Conservation (phyloP, 1,140 invertebrate genomes). For the Neocloeon triangulifer region DNA sequence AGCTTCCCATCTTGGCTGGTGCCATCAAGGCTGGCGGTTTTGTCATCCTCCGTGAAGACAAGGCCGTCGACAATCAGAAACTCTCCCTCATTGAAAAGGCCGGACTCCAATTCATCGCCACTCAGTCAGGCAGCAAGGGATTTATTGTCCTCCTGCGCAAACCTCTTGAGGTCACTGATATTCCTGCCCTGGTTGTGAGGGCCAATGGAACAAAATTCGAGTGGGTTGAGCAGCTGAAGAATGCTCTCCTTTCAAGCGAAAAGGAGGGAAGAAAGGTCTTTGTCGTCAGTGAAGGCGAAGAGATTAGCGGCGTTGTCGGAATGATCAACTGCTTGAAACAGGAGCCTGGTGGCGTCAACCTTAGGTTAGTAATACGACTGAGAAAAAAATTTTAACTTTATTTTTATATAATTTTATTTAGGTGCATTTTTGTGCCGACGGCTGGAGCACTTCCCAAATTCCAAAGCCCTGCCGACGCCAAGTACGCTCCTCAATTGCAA, state of each 20-base stretch:
- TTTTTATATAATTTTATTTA: conserved; percentile 3
- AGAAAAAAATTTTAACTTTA: not conserved
- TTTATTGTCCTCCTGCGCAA: too few species aligned
- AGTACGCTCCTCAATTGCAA: conserved; percentile 36
- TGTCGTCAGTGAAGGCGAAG: conserved; percentile 40
- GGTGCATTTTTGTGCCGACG: conserved; percentile 7
- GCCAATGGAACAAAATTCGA: too few species aligned
- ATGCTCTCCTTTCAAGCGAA: conserved; percentile 32
- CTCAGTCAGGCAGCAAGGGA: too few species aligned
- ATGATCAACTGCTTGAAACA: conserved; percentile 69
- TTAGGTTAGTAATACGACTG: conserved; percentile 23
- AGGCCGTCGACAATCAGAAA: too few species aligned
- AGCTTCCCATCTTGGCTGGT: too few species aligned
- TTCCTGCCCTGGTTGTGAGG: conserved; percentile 20
- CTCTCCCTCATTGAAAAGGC: too few species aligned
- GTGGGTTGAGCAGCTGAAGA: conserved; percentile 67
- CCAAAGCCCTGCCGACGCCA: conserved; percentile 11
- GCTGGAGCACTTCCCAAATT: not conserved
- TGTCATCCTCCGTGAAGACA: too few species aligned
- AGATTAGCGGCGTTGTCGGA: conserved; percentile 56
- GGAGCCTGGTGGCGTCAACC: conserved; percentile 53
- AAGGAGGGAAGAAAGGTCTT: conserved; percentile 34
- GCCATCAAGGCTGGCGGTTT: too few species aligned
- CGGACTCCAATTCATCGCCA: too few species aligned
- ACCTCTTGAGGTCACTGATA: too few species aligned